Evolutionary conservation across 2,113 vertebrate species (phyloP), one percentile per base, ranked within the genome.

Genomic region (Neogobius melanostomus): DNA sequence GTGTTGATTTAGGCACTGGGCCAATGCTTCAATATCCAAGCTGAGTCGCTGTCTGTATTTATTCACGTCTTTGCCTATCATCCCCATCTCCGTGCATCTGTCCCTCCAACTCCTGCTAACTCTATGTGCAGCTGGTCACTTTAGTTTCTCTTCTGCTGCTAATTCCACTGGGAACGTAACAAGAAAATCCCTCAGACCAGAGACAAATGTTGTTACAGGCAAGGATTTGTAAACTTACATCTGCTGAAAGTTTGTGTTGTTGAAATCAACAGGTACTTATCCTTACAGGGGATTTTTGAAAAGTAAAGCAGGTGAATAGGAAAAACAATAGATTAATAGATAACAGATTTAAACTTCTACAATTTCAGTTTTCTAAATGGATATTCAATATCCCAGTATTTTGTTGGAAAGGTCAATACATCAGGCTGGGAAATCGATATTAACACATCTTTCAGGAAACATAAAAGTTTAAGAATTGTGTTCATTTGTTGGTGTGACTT

Each of bases 1-100:
- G 76, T 85, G 87, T 89, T 92, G 86, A 88, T 84, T 86, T 76
- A 87, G 87, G 87, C 82, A 87, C 76, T 63, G 65, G 73, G 87
- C 89, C 82, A 91, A 82, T 66, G 66, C 81, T 88, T 76, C 66
- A 71, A 83, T 85, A 87, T 89, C 87, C 84, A 86, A 76, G 56
- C 77, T 80, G 71, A 88, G 79, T 85, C 68, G 69, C 81, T 84
- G 71, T 87, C 86, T 82, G 64, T 46, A 76, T 84, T 77, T 16
- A 77, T 85, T 85, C 73, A 28, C 82, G 83, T 89, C 80, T 83
- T 76, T 15, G 9, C 48, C 36, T 21, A 64, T 66, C 42, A 11
- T 57, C 52, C 42, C 54, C 42, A 14, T 49, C 50, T 53, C 6
- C 16, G 5, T 81, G 82, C 81, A 86, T 86, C 82, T 84, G 80